A percentile compares a stretch with the other conserved stretches of the same genome.
phyloP scores from a whole-genome alignment of 2,888 invertebrate genomes.

The Yponomeuta sedellus region DNA sequence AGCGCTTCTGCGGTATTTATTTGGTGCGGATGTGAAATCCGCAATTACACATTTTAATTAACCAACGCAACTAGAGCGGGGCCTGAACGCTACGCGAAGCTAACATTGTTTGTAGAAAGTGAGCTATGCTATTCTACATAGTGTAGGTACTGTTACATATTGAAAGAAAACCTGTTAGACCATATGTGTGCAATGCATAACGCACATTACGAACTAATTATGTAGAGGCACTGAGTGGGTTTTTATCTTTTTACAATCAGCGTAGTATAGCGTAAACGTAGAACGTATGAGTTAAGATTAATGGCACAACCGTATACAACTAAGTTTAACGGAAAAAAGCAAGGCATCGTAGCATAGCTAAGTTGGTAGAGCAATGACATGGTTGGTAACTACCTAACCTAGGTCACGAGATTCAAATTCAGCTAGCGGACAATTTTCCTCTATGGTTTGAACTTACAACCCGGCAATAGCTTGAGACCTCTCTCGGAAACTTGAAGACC shows the following conservation, averaged over 20 bases:
- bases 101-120: conserved; percentile 57
- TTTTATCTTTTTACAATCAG: not conserved
- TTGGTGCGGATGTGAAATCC: conserved; percentile 72
- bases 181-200: conserved; percentile 5
- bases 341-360: no score
- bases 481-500: no score
- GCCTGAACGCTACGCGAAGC: conserved; percentile 49
- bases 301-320: no score
- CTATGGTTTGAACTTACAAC: not conserved
- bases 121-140: conserved; percentile 38
- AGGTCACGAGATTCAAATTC: not conserved
- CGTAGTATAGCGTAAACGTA: not conserved
- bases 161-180: conserved; percentile 5
- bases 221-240: not conserved
- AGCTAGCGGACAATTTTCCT: not conserved
- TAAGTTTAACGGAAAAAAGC: no score
- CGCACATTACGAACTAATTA: conserved; percentile 2
- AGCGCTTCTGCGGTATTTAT: not conserved
- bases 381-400: no score
- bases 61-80: conserved; percentile 69
- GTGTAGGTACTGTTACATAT: conserved; percentile 9
- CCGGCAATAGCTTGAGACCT: no score
- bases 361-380: no score
- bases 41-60: conserved; percentile 74
- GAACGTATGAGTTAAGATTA: no score